A percentile compares a stretch with the other conserved stretches of the same genome.
These are phyloP conservation scores for Argya squamiceps DNA, from an alignment of 2,797 vertebrate genomes.

Conservation along the genomic window DNA sequence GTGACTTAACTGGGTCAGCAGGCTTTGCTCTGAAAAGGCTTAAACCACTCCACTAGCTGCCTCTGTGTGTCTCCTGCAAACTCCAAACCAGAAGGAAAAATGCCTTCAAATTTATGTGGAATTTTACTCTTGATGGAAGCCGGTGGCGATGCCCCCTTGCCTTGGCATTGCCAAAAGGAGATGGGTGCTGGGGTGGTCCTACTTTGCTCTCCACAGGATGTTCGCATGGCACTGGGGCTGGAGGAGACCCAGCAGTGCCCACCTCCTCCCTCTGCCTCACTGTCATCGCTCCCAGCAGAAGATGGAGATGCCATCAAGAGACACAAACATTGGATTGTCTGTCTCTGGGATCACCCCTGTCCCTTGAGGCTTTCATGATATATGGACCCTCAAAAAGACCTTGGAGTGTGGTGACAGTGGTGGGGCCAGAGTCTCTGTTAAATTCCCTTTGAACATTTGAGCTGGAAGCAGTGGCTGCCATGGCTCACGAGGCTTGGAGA, in stretches of 20 bases:
- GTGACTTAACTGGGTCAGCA: constrained; percentile 65
- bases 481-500: fast-evolving
- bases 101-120: neutral
- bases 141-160: fast-evolving
- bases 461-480: neutral
- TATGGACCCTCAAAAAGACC: neutral
- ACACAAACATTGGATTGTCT: neutral
- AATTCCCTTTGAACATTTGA: fast-evolving
- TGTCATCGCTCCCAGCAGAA: fast-evolving
- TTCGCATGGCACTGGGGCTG: fast-evolving
- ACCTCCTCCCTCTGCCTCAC: neutral
- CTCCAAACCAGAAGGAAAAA: neutral
- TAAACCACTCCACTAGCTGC: neutral
- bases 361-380: neutral
- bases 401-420: fast-evolving
- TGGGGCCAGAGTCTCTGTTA: neutral
- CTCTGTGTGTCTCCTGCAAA: neutral
- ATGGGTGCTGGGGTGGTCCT: fast-evolving
- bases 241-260: neutral
- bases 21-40: constrained; percentile 23
- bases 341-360: fast-evolving
- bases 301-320: fast-evolving
- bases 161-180: fast-evolving
- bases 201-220: fast-evolving
- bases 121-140: neutral